Evolutionary conservation across 64 coral and sea anemone genomes (phyloP).

Genomic region (Cladopsammia gracilis): DNA sequence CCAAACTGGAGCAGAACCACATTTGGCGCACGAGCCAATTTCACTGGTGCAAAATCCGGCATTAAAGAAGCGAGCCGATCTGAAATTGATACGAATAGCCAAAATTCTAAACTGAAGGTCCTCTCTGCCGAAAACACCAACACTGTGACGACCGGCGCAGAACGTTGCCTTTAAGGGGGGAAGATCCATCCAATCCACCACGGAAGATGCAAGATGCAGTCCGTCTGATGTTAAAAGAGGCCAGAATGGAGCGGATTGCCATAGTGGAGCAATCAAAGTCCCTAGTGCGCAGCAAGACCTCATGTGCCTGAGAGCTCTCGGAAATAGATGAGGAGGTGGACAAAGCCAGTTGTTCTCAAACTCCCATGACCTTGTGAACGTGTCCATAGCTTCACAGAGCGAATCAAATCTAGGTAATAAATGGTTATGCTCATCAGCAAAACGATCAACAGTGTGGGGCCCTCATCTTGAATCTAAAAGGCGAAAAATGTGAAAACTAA

Average conservation of each 20-base stretch:
- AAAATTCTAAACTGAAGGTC: slow-evolving; percentile 51
- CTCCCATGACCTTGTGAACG: not conserved
- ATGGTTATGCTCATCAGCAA: slow-evolving; percentile 20
- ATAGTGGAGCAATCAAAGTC: not conserved
- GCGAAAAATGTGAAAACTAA: not conserved
- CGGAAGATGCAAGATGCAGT: slow-evolving; percentile 14
- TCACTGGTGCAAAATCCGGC: slow-evolving; percentile 51
- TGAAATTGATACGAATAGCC: slow-evolving; percentile 60
- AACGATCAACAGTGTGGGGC: slow-evolving; percentile 18
- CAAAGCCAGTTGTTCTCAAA: slow-evolving; percentile 35
- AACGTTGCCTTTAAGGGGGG: slow-evolving; percentile 35
- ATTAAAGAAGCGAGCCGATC: slow-evolving; percentile 33
- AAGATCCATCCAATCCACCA: not conserved
- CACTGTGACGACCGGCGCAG: slow-evolving; percentile 50
- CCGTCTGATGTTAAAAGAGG: not conserved
- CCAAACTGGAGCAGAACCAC: not conserved
- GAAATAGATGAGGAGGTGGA: slow-evolving; percentile 28
- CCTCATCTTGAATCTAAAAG: slow-evolving; percentile 32
- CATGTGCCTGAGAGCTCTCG: slow-evolving; percentile 16
- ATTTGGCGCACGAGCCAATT: not conserved
- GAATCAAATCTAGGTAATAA: slow-evolving; percentile 33
- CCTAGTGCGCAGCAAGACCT: slow-evolving; percentile 13
- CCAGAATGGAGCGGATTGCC: slow-evolving; percentile 32
- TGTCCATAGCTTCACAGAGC: slow-evolving; percentile 16
- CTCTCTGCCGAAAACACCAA: too few relatives aligned